These are phyloP conservation scores for Saccostrea echinata DNA, from an alignment of 1,140 invertebrate genomes.

Conservation along the genomic window DNA sequence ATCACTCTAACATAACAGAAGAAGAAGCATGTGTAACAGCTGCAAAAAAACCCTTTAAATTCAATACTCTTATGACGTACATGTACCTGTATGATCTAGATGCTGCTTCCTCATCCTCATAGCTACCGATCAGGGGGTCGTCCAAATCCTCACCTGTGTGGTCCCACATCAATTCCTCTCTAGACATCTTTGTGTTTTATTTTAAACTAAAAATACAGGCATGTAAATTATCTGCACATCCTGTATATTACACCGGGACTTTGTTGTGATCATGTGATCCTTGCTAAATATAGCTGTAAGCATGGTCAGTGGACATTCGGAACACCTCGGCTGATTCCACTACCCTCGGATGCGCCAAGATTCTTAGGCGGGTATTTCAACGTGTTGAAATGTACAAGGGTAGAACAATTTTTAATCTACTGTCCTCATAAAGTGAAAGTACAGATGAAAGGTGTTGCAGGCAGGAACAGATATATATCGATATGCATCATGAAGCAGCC, in stretches of 20 bases:
- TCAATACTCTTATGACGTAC: background rate
- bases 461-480: too few species aligned
- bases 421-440: too few species aligned
- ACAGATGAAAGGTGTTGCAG: too few species aligned
- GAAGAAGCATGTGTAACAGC: too few species aligned
- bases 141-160: constrained; percentile 40
- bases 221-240: background rate
- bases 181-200: background rate
- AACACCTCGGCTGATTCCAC: too few species aligned
- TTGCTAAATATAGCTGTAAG: background rate
- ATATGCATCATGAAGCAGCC: too few species aligned
- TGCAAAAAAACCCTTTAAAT: background rate
- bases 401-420: too few species aligned
- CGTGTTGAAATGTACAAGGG: too few species aligned
- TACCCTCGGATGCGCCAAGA: too few species aligned
- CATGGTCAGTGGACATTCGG: too few species aligned
- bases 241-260: background rate
- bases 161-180: constrained; percentile 33
- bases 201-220: background rate
- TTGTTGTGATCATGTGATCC: constrained; percentile 30
- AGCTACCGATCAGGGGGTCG: constrained; percentile 20
- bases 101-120: background rate
- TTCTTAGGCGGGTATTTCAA: too few species aligned
- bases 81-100: background rate
- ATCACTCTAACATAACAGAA: too few species aligned